A percentile compares a stretch with the other conserved stretches of the same genome.
Conservation (phyloP, 2,113 vertebrate genomes). For the Pelobates fuscus region DNA sequence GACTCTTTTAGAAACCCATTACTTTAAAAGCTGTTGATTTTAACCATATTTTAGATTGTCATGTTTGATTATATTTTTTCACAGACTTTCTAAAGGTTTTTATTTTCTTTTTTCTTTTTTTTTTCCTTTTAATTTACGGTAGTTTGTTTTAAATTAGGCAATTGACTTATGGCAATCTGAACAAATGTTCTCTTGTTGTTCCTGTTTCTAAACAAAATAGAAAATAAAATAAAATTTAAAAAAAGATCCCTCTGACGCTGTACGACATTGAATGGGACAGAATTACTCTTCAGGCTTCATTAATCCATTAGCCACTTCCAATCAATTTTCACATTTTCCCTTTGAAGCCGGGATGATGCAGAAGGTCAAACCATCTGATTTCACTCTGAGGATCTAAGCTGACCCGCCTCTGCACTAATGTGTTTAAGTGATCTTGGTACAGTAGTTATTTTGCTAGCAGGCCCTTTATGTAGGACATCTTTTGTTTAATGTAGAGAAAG, state of each 20-base stretch:
- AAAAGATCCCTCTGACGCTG: neutral
- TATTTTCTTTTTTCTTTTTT: too few relatives aligned
- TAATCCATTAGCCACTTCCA: neutral
- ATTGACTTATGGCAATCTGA: too few relatives aligned
- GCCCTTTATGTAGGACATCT: slow-evolving; percentile 28
- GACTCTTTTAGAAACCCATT: too few relatives aligned
- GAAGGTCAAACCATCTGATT: slow-evolving; percentile 46
- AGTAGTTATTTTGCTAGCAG: neutral
- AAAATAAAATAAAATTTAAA: too few relatives aligned
- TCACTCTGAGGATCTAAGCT: slow-evolving; percentile 51
- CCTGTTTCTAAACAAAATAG: too few relatives aligned
- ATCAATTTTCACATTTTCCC: neutral
- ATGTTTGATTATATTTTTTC: too few relatives aligned
- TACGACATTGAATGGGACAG: neutral
- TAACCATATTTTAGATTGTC: too few relatives aligned
- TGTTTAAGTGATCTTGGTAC: slow-evolving; percentile 30
- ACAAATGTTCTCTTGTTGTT: too few relatives aligned
- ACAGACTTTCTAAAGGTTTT: too few relatives aligned
- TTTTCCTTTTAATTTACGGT: too few relatives aligned
- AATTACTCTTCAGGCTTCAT: neutral
- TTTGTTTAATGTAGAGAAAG: slow-evolving; percentile 56
- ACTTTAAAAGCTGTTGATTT: too few relatives aligned
- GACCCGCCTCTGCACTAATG: slow-evolving; percentile 43
- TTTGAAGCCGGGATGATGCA: slow-evolving; percentile 38
- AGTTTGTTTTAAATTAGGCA: too few relatives aligned